phyloP scores from a whole-genome alignment of 2,888 invertebrate species.

The Zeuzera pyrina region DNA sequence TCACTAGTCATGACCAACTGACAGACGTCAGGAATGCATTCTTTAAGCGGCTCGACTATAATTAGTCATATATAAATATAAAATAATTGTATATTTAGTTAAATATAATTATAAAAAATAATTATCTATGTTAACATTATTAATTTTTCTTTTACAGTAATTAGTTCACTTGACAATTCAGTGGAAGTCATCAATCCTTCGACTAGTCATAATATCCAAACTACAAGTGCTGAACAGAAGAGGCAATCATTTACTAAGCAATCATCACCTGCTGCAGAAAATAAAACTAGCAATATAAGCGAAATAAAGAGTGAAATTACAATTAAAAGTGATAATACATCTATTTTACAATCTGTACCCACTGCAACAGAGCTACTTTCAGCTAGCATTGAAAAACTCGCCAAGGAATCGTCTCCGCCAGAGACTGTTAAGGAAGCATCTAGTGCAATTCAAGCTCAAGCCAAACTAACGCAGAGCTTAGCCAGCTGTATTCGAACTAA shows the following conservation, averaged over 20 bases:
- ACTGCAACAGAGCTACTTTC: slow-evolving; percentile 55
- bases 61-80: too few relatives aligned
- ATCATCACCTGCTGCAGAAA: slow-evolving; percentile 25
- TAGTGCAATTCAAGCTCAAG: slow-evolving; percentile 59
- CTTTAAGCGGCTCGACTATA: too few relatives aligned
- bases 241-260: slow-evolving; percentile 24
- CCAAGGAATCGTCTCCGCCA: slow-evolving; percentile 33
- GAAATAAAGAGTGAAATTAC: slow-evolving; percentile 30
- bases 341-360: slow-evolving; percentile 28
- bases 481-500: slow-evolving; percentile 45
- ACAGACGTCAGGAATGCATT: too few relatives aligned
- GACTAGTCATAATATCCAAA: slow-evolving; percentile 57
- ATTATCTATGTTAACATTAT: neutral
- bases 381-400: slow-evolving; percentile 59
- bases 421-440: slow-evolving; percentile 35
- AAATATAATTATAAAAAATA: neutral
- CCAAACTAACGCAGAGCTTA: slow-evolving; percentile 59
- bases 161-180: slow-evolving; percentile 56
- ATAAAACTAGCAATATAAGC: slow-evolving; percentile 20
- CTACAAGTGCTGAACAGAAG: slow-evolving; percentile 30
- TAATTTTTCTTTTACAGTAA: neutral
- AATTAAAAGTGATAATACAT: slow-evolving; percentile 28
- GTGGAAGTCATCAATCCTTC: slow-evolving; percentile 46
- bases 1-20: too few relatives aligned
- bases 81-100: too few relatives aligned